A percentile compares a stretch with the other conserved stretches of the same genome.
phyloP scores from a whole-genome alignment of 2,888 invertebrate genomes.

The Polyommatus iphigenia region DNA sequence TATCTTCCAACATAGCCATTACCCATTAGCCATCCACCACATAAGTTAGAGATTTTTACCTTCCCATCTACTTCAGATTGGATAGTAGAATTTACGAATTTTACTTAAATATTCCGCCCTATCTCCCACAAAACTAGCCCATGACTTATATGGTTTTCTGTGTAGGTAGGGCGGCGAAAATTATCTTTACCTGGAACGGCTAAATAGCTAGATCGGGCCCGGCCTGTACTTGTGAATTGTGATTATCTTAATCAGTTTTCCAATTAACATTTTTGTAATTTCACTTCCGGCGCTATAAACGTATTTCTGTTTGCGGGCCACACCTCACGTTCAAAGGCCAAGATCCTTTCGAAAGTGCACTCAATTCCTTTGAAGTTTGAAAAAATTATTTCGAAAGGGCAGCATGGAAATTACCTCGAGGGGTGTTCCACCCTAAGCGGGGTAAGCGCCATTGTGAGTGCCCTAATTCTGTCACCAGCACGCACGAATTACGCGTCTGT shows the following conservation, averaged over 20 bases:
- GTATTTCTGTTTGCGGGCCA: neutral
- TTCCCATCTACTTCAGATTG: too few species aligned
- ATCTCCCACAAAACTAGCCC: too few species aligned
- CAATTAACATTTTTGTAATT: neutral
- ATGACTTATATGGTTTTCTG: too few species aligned
- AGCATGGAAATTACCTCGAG: neutral
- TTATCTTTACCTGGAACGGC: too few species aligned
- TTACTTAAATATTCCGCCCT: too few species aligned
- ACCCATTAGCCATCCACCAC: too few species aligned
- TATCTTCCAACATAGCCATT: too few species aligned
- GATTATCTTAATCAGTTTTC: neutral
- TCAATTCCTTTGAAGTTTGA: neutral
- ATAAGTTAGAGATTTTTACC: too few species aligned
- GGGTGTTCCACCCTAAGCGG: neutral
- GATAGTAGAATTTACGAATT: too few species aligned
- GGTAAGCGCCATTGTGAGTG: constrained; percentile 2
- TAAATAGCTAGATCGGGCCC: too few species aligned
- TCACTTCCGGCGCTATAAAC: neutral
- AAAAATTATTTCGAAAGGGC: neutral
- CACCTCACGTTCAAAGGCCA: neutral
- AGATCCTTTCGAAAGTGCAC: neutral
- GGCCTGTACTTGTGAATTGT: neutral
- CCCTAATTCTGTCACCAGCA: constrained; percentile 10
- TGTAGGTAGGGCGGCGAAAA: too few species aligned
- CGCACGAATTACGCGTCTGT: constrained; percentile 5